These are phyloP conservation scores for Rhinella marina DNA, from an alignment of 2,797 vertebrate species.

Conservation along the genomic window DNA sequence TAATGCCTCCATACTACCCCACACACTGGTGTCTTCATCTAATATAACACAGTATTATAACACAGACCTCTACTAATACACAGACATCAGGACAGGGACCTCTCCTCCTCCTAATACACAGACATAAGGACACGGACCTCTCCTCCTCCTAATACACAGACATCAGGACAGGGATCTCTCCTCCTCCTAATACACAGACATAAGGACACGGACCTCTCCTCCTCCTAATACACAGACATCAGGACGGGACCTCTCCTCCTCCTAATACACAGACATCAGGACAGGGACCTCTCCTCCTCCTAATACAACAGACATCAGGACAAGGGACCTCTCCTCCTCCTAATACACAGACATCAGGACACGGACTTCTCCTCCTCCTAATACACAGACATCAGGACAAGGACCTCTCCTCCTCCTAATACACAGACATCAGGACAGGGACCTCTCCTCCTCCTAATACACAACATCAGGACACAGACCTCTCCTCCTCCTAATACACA, in stretches of 20 bases:
- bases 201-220: background rate
- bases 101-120: conserved; percentile 2
- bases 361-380: conserved; percentile 6
- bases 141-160: conserved; percentile 1
- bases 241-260: background rate
- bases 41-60: background rate
- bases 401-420: conserved; percentile 20
- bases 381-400: conserved; percentile 22
- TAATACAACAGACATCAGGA: background rate
- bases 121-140: background rate
- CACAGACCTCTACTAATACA: background rate
- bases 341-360: conserved; percentile 6
- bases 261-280: conserved; percentile 23
- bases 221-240: conserved; percentile 10
- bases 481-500: conserved; percentile 23
- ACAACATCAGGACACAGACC: conserved; percentile 25
- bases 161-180: background rate
- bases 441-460: conserved; percentile 22
- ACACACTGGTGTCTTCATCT: background rate
- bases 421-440: conserved; percentile 28
- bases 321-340: background rate
- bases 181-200: conserved; percentile 20
- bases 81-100: conserved; percentile 2
- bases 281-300: conserved; percentile 1
- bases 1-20: background rate